phyloP scores from a whole-genome alignment of 2,797 vertebrate species.

The Rousettus madagascariensis region DNA sequence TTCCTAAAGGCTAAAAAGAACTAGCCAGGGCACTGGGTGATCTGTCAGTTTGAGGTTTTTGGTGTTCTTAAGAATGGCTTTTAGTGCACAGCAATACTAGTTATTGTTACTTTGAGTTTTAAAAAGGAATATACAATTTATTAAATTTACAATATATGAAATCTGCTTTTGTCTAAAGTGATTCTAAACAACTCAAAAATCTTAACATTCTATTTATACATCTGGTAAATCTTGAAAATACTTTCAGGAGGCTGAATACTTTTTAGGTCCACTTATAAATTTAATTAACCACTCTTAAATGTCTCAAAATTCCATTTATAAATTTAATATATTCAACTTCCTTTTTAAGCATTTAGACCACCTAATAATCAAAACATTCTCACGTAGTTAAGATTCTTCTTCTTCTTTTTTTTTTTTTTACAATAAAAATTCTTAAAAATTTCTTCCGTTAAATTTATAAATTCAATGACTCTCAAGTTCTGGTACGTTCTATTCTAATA shows the following conservation, averaged over 20 bases:
- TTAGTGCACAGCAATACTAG: neutral
- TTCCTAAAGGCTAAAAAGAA: neutral
- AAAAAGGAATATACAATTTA: slow-evolving; percentile 20
- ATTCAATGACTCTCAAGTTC: neutral
- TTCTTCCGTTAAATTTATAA: neutral
- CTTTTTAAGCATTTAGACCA: neutral
- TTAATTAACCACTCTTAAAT: neutral
- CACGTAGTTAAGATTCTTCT: neutral
- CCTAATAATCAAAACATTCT: slow-evolving; percentile 23
- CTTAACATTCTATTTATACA: neutral
- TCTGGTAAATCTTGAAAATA: slow-evolving; percentile 35
- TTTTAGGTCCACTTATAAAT: slow-evolving; percentile 7
- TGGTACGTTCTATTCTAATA: neutral
- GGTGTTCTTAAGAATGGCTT: neutral
- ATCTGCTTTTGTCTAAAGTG: neutral
- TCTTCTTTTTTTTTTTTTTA: neutral
- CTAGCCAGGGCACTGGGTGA: neutral
- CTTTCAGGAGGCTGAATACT: neutral
- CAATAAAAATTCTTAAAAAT: neutral
- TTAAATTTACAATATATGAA: neutral
- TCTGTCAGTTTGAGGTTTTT: neutral
- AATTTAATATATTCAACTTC: slow-evolving; percentile 10
- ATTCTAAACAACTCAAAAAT: neutral
- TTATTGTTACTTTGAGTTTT: neutral
- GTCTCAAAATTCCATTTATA: slow-evolving; percentile 38